Evolutionary conservation across 2,888 invertebrate genomes (phyloP), one percentile per base, ranked within the genome.

Genomic region (Parnassius mnemosyne): DNA sequence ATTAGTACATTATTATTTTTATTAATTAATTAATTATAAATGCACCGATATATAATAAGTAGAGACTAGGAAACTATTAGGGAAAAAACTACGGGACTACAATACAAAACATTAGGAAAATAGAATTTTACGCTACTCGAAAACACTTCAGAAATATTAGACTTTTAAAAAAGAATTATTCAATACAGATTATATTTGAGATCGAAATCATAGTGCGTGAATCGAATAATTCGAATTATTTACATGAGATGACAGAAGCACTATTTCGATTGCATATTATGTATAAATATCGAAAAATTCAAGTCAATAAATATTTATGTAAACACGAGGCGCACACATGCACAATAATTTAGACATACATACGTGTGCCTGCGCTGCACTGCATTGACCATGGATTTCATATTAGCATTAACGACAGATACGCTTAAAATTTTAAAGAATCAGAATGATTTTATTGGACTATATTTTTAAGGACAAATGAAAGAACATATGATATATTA

Each of bases 61-160:
- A 80, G 87, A 76, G 79, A 62, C 89, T 90, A 90, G 77, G 69
- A 82, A 85, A 84, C 83, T 87, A 87, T 87, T 80, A 82, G 83
- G 81, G 82, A 84, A 83, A 74, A 79, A 78, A 72, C 87, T 87
- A 87, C 81, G 63, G 85, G 82, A 81, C 72, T 79, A 79, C 77
- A 85, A 81, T 86, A 86, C 77, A 87, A 89, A 87, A 85, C 74
- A 85, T 88, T 89, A 89, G 87, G 88, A 89, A 89, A 89, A 89
- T 90, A 89, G 83, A 80, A 77, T 80, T 82, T 81, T 79, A 81
- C 78, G 79, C 83, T 84, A 87, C 80, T 81, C 81, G 84, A 83
- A 83, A 85, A 84, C 69, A 70, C 81, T 75, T 87, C 82, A 81
- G 84, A 87, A 87, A 87, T 75, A 77, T 81, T 54, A 62, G 57